Evolutionary conservation across 2,888 invertebrate genomes (phyloP), one percentile per base, ranked within the genome.

Genomic region (Scaptomyza tumidula): DNA sequence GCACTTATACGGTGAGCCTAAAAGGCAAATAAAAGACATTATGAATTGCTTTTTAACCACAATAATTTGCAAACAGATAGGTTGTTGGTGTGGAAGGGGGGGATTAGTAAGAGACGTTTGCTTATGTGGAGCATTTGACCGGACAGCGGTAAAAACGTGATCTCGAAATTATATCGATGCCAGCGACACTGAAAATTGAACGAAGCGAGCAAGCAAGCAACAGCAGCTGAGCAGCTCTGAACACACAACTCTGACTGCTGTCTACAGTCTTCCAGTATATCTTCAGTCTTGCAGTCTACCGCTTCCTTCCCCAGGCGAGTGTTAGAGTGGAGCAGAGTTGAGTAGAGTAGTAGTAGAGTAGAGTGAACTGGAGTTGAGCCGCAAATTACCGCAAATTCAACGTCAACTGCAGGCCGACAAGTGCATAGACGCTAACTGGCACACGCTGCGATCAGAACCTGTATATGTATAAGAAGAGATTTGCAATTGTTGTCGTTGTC

Each of bases 141-240:
- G 78, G 67, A 54, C 84, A 84, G 88, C 87, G 84, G 88, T 84
- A 84, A 86, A 86, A 88, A 88, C 86, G 87, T 86, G 86, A 88
- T 86, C 82, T 86, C 75, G 73, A 84, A 86, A 88, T 88, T 86
- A 86, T 88, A 86, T 84, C 75, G 80, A 78, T 78, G 73, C 66
- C 73, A 65, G 46, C 65, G 77, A 71, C 74, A 54, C 61, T 68
- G 80, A 69, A 56, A 70, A 66, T 56, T 73, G 79, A 59, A 58
- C 69, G 49, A 57, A 31, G 48, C 57, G 39, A 61, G n/a, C 14
- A 14, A 39, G 39, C 39, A 39, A 39, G 39, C 39, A 66, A 29
- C 52, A 52, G 50, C 50, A 52, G 45, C 59, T 49, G 39, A 52
- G 50, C 50, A 39, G 45, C 59, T 49, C 7, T 35, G 31, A 57